Base-by-base conservation (phyloP, 2,113 vertebrate species). In the Phasianus colchicus region DNA sequence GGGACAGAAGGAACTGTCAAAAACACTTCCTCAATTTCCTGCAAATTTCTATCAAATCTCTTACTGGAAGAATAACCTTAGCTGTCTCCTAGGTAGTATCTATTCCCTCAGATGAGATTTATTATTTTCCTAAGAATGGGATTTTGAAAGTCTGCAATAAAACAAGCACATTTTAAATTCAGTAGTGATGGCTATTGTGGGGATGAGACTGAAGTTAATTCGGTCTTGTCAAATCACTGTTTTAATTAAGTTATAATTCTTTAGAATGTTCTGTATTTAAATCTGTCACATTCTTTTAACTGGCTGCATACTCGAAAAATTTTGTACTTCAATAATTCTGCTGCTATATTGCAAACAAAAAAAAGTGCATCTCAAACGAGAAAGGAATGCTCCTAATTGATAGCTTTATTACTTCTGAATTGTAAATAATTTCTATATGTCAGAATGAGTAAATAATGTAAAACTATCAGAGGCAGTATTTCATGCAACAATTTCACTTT, bases 171-270 rank as follows among this genome's bases (percentile, higher is more conserved):
- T 83, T 92, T 81, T 75, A 40, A 83, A 88, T 88, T 77, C 42
- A 71, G 3, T 43, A 60, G 2, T 69, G 92, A 74, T 4, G 2
- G 65, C 52, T 78, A n/a, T 73, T 61, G 17, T 74, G 57, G 25
- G 42, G 47, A 86, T 27, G 21, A 50, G 55, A 55, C 40, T 83
- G 50, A 72, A 93, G 38, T 52, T 88, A 78, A 42, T 90, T 57
- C 86, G 55, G n/a, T 88, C 81, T 84, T 93, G 77, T 84, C 38
- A 94, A 92, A 82, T 72, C 86, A 67, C 9, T 75, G 48, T 72
- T 88, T 90, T 94, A 94, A 94, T 90, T 96, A 86, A 74, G 29
- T 61, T 92, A 32, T 86, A 86, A 94, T 60, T 92, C 92, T 95
- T 86, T 15, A 67, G 70, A 69, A 94, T 78, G 29, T 69, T 88